Conservation (phyloP, 2,797 vertebrate genomes). For the Melanotaenia maccullochi region DNA sequence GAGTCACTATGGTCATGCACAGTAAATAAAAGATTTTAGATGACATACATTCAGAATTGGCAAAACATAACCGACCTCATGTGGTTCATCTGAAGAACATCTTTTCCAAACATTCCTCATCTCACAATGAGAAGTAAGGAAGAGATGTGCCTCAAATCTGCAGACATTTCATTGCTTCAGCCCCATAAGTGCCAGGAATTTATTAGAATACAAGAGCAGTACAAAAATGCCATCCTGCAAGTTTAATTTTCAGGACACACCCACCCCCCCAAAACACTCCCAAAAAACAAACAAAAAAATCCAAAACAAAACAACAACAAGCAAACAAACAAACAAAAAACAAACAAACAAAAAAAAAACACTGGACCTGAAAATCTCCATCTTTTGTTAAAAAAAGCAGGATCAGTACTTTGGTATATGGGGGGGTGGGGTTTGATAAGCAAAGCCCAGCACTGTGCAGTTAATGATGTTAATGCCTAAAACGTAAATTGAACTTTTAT, state of each 20-base stretch:
- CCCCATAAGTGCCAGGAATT: neutral
- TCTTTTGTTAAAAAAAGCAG: constrained; percentile 27
- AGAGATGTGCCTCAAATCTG: constrained; percentile 13
- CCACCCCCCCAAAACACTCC: too few species aligned
- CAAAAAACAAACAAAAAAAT: neutral
- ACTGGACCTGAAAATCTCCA: constrained; percentile 20
- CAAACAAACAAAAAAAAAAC: constrained; percentile 1
- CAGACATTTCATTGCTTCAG: constrained; percentile 9
- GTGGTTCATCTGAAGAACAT: constrained; percentile 3
- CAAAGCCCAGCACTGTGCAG: constrained; percentile 40
- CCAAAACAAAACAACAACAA: neutral
- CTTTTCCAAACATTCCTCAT: neutral
- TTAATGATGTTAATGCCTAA: constrained; percentile 13
- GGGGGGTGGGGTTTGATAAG: constrained; percentile 24
- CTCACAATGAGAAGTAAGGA: neutral
- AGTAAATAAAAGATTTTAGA: constrained; percentile 31
- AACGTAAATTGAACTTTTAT: constrained; percentile 13
- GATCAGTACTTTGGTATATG: constrained; percentile 54
- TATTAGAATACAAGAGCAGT: neutral
- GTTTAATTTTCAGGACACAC: constrained; percentile 7
- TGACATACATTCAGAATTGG: constrained; percentile 54
- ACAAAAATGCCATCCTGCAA: neutral
- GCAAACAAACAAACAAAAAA: constrained; percentile 8
- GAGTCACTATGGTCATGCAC: constrained; percentile 6
- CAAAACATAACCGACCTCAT: constrained; percentile 17